phyloP scores from a whole-genome alignment of 2,888 invertebrate genomes.

The Altica lythri region DNA sequence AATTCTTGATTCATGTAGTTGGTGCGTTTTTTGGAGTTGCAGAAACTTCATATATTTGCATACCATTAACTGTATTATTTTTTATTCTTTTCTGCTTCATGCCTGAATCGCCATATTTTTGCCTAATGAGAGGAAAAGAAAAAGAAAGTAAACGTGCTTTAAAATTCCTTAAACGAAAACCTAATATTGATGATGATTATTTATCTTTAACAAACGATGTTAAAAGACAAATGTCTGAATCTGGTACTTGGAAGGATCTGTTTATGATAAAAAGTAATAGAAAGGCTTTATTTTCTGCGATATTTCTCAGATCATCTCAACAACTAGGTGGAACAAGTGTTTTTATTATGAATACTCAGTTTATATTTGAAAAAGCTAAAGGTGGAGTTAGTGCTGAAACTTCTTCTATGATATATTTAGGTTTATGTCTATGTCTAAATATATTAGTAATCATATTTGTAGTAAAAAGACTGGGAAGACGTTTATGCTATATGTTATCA shows the following conservation, averaged over 20 bases:
- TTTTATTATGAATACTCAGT: constrained; percentile 46
- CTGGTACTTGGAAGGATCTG: constrained; percentile 48
- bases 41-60: constrained; percentile 62
- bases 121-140: constrained; percentile 39
- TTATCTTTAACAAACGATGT: constrained; percentile 42
- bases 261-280: constrained; percentile 45
- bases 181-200: constrained; percentile 44
- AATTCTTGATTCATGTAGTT: constrained; percentile 57
- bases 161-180: constrained; percentile 38
- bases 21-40: constrained; percentile 60
- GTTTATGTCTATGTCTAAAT: constrained; percentile 35
- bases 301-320: constrained; percentile 46
- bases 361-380: constrained; percentile 49
- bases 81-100: constrained; percentile 62
- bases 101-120: constrained; percentile 61
- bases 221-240: constrained; percentile 48
- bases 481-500: constrained; percentile 41
- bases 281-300: constrained; percentile 44
- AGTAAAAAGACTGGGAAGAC: constrained; percentile 42
- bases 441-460: constrained; percentile 36
- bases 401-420: constrained; percentile 40
- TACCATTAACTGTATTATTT: constrained; percentile 63
- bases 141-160: constrained; percentile 43
- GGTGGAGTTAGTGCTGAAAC: constrained; percentile 36
- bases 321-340: constrained; percentile 45